These are phyloP conservation scores for Phaonia tiefii DNA, from an alignment of 2,888 invertebrate species.

Conservation along the genomic window DNA sequence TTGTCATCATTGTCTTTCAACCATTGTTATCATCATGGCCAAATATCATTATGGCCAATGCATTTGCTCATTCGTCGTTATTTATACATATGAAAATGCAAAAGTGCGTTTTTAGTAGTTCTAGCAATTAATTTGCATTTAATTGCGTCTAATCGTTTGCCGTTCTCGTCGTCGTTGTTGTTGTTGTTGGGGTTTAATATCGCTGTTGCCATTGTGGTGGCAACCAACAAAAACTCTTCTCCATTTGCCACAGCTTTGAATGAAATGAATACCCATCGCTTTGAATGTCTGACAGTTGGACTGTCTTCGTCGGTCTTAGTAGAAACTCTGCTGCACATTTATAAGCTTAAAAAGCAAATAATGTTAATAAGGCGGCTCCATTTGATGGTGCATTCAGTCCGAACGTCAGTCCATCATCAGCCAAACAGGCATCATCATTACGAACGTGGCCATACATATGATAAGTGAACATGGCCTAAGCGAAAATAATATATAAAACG, in stretches of 20 bases:
- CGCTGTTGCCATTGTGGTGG: background rate
- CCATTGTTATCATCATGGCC: constrained; percentile 34
- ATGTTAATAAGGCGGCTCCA: constrained; percentile 67
- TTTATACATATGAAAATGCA: constrained; percentile 47
- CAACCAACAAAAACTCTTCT: constrained; percentile 50
- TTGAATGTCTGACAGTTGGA: constrained; percentile 26
- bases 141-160: constrained; percentile 69
- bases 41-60: background rate
- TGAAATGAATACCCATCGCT: constrained; percentile 14
- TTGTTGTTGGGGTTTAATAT: constrained; percentile 6
- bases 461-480: background rate
- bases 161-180: constrained; percentile 14
- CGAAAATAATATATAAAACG: background rate
- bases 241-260: constrained; percentile 34
- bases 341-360: constrained; percentile 61
- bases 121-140: constrained; percentile 69
- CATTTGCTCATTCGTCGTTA: constrained; percentile 21
- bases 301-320: constrained; percentile 6
- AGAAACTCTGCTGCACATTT: constrained; percentile 46
- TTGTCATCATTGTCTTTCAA: constrained; percentile 52
- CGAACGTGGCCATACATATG: constrained; percentile 20
- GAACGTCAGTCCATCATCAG: constrained; percentile 42
- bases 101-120: constrained; percentile 58
- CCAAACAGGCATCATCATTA: constrained; percentile 23
- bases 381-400: constrained; percentile 61